Evolutionary conservation across 2,113 vertebrate genomes (phyloP).

Genomic region (Lutjanus erythropterus): DNA sequence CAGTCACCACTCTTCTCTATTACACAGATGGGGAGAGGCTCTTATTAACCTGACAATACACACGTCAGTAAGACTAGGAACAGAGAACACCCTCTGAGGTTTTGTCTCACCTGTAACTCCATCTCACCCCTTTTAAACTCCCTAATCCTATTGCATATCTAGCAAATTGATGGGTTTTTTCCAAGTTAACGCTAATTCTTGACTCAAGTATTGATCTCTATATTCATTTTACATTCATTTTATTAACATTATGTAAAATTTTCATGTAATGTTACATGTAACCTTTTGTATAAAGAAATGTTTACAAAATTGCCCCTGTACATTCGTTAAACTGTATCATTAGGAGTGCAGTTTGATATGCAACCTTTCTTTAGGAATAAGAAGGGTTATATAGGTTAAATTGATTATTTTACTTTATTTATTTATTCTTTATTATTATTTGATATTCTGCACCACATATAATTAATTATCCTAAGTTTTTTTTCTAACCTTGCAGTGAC

Average conservation of each 20-base stretch:
- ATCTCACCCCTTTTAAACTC: constrained; percentile 50
- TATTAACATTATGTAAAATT: neutral
- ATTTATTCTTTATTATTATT: no score
- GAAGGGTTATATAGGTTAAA: no score
- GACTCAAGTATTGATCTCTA: neutral
- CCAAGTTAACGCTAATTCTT: neutral
- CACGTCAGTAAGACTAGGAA: constrained; percentile 54
- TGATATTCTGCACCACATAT: neutral
- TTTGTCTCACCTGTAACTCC: constrained; percentile 76
- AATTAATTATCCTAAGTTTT: neutral
- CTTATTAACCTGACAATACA: constrained; percentile 69
- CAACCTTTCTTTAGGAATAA: neutral
- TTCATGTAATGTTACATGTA: neutral
- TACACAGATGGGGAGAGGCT: constrained; percentile 69
- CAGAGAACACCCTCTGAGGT: constrained; percentile 68
- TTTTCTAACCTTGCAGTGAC: neutral
- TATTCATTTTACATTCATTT: neutral
- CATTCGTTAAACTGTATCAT: neutral
- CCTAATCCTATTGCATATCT: constrained; percentile 18
- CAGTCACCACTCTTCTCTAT: constrained; percentile 73
- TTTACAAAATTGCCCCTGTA: neutral
- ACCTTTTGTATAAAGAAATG: neutral
- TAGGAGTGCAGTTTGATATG: neutral
- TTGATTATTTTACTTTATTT: no score
- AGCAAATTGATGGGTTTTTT: constrained; percentile 1